Base-by-base conservation (phyloP, 2,888 invertebrate genomes). In the Andrena hattorfiana region DNA sequence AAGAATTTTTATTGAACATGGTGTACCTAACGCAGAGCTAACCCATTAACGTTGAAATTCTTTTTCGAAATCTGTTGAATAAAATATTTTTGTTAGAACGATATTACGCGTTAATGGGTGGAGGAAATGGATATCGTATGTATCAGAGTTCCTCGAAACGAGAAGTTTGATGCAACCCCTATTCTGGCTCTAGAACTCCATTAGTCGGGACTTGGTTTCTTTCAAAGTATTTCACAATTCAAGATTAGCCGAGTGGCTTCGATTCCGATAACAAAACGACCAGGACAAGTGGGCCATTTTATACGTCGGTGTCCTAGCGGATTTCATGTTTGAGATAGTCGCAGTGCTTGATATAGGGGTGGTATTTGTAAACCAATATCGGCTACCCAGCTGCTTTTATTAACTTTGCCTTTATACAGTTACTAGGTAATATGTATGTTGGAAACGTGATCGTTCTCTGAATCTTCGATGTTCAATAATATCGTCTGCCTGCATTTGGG, bases 381-480 rank as follows among this genome's bases (percentile, higher is more conserved):
- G 69, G 13, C n/a, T 48, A 32, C 10, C 51, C 48, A 42, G 20
- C 30, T 49, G 64, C 64, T 69, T 69, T 67, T 81, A 79, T 79
- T 66, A 74, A 42, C 26, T 30, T 70, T 13, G 35, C 69, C 69
- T 69, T 79, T 70, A 66, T 74, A 66, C 73, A 63, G 71, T 74
- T 66, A 3, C 66, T 48, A 51, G 35, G 67, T 54, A 82, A 70
- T 56, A 75, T 49, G 74, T 80, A 82, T 35, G 70, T 70, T 56
- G 62, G 74, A 67, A 71, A 67, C 79, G 77, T 69, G 66, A 42
- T 63, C 62, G 69, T 49, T 51, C 49, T 51, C 49, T 32, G 78
- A 84, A 78, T 84, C 69, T 84, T 78, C 84, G 48, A 85, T 85
- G 84, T 56, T 66, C 81, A 72, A 76, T 84, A 84, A 75, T 62